phyloP scores from a whole-genome alignment of 2,113 vertebrate genomes.

The Hymenochirus boettgeri region DNA sequence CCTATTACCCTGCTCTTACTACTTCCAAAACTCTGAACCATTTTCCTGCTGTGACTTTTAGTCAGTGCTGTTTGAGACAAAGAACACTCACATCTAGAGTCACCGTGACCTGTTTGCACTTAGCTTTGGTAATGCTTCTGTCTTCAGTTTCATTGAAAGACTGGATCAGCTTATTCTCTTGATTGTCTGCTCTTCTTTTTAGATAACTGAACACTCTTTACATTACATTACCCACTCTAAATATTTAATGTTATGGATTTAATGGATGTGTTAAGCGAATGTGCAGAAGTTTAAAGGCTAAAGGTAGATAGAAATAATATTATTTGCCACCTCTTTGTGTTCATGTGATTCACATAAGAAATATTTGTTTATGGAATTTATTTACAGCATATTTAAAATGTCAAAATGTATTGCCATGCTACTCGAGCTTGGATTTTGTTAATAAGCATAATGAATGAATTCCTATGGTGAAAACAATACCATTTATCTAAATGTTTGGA shows the following conservation, averaged over 20 bases:
- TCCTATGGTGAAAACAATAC: too few relatives aligned
- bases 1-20: slow-evolving; percentile 2
- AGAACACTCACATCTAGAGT: slow-evolving; percentile 17
- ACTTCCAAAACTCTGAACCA: slow-evolving; percentile 20
- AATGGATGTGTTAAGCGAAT: slow-evolving; percentile 44
- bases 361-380: too few relatives aligned
- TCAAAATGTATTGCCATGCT: too few relatives aligned
- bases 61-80: background rate
- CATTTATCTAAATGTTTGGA: too few relatives aligned
- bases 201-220: slow-evolving; percentile 44
- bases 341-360: too few relatives aligned
- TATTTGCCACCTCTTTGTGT: background rate
- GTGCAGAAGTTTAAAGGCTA: background rate
- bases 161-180: slow-evolving; percentile 24
- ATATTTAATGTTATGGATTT: slow-evolving; percentile 48
- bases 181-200: background rate
- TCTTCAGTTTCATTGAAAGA: slow-evolving; percentile 24
- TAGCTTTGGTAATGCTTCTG: slow-evolving; percentile 32
- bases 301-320: slow-evolving; percentile 8
- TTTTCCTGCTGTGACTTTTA: slow-evolving; percentile 25
- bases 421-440: too few relatives aligned
- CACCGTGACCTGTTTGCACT: slow-evolving; percentile 34
- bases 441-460: too few relatives aligned
- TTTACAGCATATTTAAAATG: too few relatives aligned
- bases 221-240: slow-evolving; percentile 40